phyloP scores from a whole-genome alignment of 2,888 invertebrate genomes.

The Leptarthrus brevirostris region DNA sequence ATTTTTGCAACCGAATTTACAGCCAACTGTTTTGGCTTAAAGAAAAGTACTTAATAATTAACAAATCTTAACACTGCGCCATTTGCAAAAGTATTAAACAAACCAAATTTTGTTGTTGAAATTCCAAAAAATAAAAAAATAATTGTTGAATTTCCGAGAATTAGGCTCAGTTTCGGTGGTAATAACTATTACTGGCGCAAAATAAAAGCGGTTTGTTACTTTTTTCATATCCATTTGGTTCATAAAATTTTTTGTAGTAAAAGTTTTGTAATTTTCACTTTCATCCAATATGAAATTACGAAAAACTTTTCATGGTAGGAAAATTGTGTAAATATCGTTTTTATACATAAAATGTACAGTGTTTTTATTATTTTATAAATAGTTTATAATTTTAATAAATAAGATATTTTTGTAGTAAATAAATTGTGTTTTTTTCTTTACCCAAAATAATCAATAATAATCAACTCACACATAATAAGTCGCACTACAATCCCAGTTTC shows the following conservation, averaged over 20 bases:
- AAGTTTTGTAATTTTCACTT: background rate
- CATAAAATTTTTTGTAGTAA: background rate
- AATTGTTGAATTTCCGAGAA: background rate
- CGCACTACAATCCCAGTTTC: no score
- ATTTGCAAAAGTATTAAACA: conserved; percentile 33
- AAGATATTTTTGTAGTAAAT: conserved; percentile 54
- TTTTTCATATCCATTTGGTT: conserved; percentile 24
- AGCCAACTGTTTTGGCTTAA: conserved; percentile 13
- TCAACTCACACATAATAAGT: no score
- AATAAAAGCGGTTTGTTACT: conserved; percentile 5
- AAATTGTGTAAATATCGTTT: conserved; percentile 55
- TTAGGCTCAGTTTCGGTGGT: background rate
- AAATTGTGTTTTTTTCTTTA: conserved; percentile 8
- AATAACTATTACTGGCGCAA: conserved; percentile 16
- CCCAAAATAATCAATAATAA: no score
- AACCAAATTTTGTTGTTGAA: conserved; percentile 26
- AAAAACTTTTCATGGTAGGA: conserved; percentile 52
- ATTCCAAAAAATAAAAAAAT: no score
- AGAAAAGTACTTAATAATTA: background rate
- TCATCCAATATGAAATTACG: conserved; percentile 20
- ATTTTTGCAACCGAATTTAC: conserved; percentile 18
- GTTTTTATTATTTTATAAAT: conserved; percentile 55
- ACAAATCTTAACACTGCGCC: conserved; percentile 25
- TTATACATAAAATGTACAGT: conserved; percentile 55
- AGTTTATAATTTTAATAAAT: conserved; percentile 54